Evolutionary conservation across 2,113 vertebrate species (phyloP).

Genomic region (Oreochromis tanganicae): DNA sequence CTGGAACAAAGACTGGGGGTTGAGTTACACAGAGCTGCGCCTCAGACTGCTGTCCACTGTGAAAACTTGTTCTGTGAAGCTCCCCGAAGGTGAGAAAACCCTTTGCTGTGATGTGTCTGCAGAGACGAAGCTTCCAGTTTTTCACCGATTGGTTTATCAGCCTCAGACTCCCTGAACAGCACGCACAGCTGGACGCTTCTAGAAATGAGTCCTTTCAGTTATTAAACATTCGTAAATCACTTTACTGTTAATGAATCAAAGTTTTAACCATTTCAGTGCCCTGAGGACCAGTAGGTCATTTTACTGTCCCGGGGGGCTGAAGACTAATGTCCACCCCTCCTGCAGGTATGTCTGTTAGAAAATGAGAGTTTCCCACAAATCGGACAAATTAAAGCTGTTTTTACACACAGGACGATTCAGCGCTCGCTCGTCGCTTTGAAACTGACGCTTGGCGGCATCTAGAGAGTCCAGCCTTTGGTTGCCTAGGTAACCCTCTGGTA

Average conservation of each 20-base stretch:
- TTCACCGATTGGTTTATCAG: background rate
- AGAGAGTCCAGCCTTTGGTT: background rate
- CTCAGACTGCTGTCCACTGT: background rate
- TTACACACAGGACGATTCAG: background rate
- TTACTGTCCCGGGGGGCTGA: background rate
- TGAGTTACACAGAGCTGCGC: background rate
- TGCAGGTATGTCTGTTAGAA: background rate
- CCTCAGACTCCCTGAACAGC: background rate
- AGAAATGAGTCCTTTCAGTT: background rate
- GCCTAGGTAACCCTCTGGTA: background rate
- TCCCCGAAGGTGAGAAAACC: background rate
- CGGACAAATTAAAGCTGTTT: background rate
- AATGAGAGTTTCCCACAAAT: background rate
- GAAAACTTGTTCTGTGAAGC: background rate
- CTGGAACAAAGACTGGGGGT: background rate
- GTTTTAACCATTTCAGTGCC: background rate
- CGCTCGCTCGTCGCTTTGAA: accelerated
- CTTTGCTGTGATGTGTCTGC: background rate
- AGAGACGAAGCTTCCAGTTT: accelerated
- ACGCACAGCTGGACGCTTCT: background rate
- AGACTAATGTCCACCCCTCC: accelerated
- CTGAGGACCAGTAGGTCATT: background rate
- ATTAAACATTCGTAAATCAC: background rate
- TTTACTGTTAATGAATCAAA: background rate
- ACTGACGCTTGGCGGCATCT: background rate